Conservation (phyloP, 2,888 invertebrate species). For the Seira sanloemensis region DNA sequence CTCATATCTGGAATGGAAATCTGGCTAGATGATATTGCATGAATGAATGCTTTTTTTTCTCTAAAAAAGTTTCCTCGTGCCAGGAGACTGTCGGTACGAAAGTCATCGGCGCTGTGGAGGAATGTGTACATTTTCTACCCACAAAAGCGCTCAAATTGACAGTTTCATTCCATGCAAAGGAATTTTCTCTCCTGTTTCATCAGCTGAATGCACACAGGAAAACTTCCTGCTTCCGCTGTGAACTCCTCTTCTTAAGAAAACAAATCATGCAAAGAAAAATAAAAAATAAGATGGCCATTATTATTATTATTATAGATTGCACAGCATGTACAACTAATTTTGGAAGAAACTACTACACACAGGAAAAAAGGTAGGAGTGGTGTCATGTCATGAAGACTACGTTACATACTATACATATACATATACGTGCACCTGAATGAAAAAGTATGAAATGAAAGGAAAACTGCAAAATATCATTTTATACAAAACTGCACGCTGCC, state of each 20-base stretch:
- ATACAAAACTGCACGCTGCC: not conserved
- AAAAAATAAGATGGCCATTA: not conserved
- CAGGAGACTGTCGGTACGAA: slow-evolving; percentile 35
- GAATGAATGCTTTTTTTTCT: no score
- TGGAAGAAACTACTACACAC: not conserved
- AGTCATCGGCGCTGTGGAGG: slow-evolving; percentile 33
- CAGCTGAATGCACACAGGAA: slow-evolving; percentile 11
- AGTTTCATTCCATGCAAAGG: slow-evolving; percentile 15
- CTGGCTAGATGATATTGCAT: no score
- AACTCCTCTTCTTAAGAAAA: not conserved
- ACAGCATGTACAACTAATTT: not conserved
- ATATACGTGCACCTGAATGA: no score
- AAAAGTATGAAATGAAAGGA: not conserved
- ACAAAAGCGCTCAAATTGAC: not conserved
- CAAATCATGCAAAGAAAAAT: not conserved
- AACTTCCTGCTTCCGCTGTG: not conserved
- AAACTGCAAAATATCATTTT: not conserved
- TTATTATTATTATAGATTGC: no score
- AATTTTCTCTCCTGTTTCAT: no score
- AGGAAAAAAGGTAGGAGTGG: not conserved
- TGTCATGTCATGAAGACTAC: not conserved
- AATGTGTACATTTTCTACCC: not conserved
- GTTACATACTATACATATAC: not conserved
- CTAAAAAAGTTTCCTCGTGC: slow-evolving; percentile 27
- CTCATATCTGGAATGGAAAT: not conserved